phyloP scores from a whole-genome alignment of 1,140 invertebrate genomes.

The Caenorhabditis elegans region WBcel235 BX284606.5:2191501-2192000 shows the following conservation, averaged over 20 bases:
- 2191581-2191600: no score
- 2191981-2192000: no score
- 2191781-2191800: background rate
- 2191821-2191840: background rate
- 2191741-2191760: background rate
- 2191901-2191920: background rate
- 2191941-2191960: background rate
- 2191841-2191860: constrained; percentile 19
- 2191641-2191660: background rate
- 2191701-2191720: background rate
- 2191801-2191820: constrained; percentile 5
- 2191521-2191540: no score
- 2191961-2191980: background rate
- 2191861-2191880: background rate
- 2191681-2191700: background rate
- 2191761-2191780: constrained; percentile 10
- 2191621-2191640: constrained; percentile 1
- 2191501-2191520: no score
- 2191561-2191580: no score
- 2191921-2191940: background rate
- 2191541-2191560: no score
- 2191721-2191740: constrained; percentile 5
- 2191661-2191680: no score
- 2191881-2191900: background rate
- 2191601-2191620: background rate